phyloP scores from a whole-genome alignment of 2,888 invertebrate species.

The Oasisia sp. region DNA sequence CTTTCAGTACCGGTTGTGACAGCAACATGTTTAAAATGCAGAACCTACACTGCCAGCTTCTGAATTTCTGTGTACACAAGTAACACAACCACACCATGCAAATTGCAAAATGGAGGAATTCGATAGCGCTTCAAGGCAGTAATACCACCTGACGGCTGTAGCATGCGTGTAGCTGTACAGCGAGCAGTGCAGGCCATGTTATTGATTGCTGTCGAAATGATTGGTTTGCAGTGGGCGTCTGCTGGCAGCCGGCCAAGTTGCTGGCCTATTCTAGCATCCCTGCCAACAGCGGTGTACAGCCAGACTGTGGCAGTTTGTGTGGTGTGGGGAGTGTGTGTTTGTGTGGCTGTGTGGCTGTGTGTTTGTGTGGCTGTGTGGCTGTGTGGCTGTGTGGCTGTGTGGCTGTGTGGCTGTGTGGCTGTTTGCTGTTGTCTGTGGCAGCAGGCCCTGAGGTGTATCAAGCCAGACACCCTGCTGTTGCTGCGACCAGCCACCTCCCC shows the following conservation, averaged over 20 bases:
- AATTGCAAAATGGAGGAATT: background rate
- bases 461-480: background rate
- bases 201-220: background rate
- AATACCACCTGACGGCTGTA: background rate
- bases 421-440: background rate
- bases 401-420: background rate
- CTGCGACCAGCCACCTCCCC: background rate
- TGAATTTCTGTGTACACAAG: background rate
- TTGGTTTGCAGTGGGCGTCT: conserved; percentile 13
- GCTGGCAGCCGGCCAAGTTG: background rate
- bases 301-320: background rate
- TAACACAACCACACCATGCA: background rate
- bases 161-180: background rate
- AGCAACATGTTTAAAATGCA: background rate
- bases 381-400: background rate
- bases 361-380: background rate
- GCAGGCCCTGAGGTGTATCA: background rate
- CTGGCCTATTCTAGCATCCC: background rate
- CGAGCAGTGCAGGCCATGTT: background rate
- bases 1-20: background rate
- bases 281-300: background rate
- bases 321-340: too few species aligned
- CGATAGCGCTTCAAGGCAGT: background rate
- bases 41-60: background rate
- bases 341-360: background rate